Evolutionary conservation across 2,797 vertebrate genomes (phyloP), one percentile per base, ranked within the genome.

Genomic region (Danio tinwini): DNA sequence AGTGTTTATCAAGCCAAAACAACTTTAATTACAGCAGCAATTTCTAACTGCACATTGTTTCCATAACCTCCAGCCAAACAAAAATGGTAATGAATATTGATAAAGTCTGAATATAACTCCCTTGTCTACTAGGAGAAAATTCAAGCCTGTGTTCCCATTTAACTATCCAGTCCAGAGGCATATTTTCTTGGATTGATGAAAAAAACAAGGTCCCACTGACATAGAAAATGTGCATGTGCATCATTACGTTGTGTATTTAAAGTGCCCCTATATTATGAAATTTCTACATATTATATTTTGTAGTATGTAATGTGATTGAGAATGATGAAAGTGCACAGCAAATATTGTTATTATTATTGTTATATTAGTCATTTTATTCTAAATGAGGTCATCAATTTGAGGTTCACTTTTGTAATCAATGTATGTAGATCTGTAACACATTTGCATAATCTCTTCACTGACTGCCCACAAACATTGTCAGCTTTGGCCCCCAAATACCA

Each of bases 11-110:
- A 56, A 55, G 29, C 50, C 52, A 52, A 12, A 59, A 77, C 67
- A n/a, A 59, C 50, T 75, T 73, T 76, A 79, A 84, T 80, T 84
- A 78, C 59, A 11, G 37, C 39, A 10, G 37, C 12, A 40, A 76
- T 21, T 64, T 69, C 42, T 39, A 70, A 74, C 67, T 76, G 17
- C 49, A 13, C 21, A 69, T 74, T 59, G 44, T 79, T 79, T 65
- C 47, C 61, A 47, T 65, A 70, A 75, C 65, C 59, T 71, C 53
- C 40, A 78, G 58, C 39, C 63, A 79, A 79, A 82, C 67, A 78
- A 81, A 78, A 53, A 56, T 49, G 14, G 12, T 44, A 19, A 7
- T 75, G 65, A 71, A 81, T 78, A 74, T 64, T 78, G 59, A 82
- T 69, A 55, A 17, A 53, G 70, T 49, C 55, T 73, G 11, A 19